These are phyloP conservation scores for Oscheius sp. DNA, from an alignment of 2,888 invertebrate genomes.

Conservation along the genomic window DNA sequence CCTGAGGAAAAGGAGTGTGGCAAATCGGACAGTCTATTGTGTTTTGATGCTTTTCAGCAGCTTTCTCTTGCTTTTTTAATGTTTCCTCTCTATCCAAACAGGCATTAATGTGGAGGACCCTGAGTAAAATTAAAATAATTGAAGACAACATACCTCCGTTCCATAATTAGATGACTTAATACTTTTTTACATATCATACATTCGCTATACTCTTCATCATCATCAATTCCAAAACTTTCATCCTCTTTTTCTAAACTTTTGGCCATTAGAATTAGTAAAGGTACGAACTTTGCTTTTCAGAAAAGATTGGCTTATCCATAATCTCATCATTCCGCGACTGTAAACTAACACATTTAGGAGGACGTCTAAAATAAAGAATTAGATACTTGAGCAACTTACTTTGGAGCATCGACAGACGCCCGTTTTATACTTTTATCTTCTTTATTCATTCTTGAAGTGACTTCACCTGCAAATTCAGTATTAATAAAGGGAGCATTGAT, in stretches of 20 bases:
- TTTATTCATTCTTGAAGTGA: too few species aligned
- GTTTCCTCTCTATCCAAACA: slow-evolving; percentile 31
- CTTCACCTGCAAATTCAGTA: too few species aligned
- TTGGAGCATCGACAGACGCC: too few species aligned
- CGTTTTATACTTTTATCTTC: too few species aligned
- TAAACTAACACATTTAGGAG: background rate
- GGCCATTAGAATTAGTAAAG: background rate
- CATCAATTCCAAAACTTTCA: slow-evolving; percentile 8
- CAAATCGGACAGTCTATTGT: slow-evolving; percentile 45
- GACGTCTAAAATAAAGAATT: background rate
- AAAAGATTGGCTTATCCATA: background rate
- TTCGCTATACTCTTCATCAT: background rate
- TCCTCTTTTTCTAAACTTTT: background rate
- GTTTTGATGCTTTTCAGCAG: slow-evolving; percentile 26
- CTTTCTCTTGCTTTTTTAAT: slow-evolving; percentile 24
- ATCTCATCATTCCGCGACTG: background rate
- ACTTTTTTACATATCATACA: slow-evolving; percentile 26
- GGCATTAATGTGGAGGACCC: slow-evolving; percentile 20
- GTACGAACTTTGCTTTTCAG: background rate
- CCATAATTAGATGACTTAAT: slow-evolving; percentile 3
- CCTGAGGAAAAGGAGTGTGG: slow-evolving; percentile 28
- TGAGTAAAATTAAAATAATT: background rate
- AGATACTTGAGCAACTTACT: background rate
- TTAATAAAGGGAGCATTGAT: too few species aligned
- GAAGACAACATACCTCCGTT: slow-evolving; percentile 11